Conservation (phyloP, 2,888 invertebrate genomes). For the Sarcophaga subvicina region DNA sequence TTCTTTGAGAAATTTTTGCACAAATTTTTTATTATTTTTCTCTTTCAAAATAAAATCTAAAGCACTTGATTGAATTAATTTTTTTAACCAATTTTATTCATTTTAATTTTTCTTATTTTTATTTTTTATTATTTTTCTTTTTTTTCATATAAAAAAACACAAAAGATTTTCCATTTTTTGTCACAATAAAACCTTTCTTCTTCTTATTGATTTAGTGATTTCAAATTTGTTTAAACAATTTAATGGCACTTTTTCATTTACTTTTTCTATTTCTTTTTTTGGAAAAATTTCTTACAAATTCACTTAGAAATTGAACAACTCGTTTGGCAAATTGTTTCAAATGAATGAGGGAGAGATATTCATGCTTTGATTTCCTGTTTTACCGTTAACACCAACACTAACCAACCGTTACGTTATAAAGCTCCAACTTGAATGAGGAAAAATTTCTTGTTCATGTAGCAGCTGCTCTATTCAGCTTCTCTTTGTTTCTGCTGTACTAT, state of each 20-base stretch:
- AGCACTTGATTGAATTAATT: not conserved
- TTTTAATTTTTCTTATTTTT: not conserved
- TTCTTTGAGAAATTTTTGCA: not conserved
- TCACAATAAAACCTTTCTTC: not conserved
- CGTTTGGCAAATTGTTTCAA: constrained; percentile 2
- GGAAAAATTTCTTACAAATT: constrained; percentile 30
- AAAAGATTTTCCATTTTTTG: constrained; percentile 19
- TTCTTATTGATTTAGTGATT: constrained; percentile 17
- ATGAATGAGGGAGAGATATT: not conserved
- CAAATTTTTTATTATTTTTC: not conserved
- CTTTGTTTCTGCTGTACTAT: not conserved
- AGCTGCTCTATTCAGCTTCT: constrained; percentile 38
- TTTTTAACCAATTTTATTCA: not conserved
- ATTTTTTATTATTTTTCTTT: constrained; percentile 1
- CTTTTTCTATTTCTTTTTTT: not conserved
- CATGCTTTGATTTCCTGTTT: constrained; percentile 32
- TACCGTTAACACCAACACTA: constrained; percentile 57
- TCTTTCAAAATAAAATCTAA: not conserved
- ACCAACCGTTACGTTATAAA: constrained; percentile 75
- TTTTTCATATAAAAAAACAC: constrained; percentile 5
- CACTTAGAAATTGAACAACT: constrained; percentile 29
- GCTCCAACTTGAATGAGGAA: constrained; percentile 78
- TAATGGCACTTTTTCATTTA: not conserved
- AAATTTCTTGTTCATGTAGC: constrained; percentile 14
- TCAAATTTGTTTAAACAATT: constrained; percentile 10